Conservation (phyloP, 2,888 invertebrate species). For the Smittia aterrima region DNA sequence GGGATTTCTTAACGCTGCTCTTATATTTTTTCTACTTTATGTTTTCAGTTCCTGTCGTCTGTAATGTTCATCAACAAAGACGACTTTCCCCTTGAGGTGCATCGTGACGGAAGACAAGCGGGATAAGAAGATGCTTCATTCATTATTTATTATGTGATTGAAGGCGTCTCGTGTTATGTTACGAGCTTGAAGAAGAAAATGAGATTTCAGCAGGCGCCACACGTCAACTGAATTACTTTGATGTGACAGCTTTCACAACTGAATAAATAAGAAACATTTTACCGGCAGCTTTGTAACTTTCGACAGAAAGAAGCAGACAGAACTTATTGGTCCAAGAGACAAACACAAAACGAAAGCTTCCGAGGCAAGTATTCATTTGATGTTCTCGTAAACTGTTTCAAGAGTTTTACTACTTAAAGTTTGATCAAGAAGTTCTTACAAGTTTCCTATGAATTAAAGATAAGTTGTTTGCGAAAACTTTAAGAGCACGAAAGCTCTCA, state of each 20-base stretch:
- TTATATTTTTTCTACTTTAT: too few species aligned
- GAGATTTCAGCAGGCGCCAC: neutral
- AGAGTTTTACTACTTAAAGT: too few species aligned
- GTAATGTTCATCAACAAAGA: neutral
- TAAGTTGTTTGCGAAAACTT: too few species aligned
- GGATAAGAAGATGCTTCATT: neutral
- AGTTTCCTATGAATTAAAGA: too few species aligned
- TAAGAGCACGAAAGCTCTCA: too few species aligned
- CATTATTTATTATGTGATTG: conserved; percentile 9
- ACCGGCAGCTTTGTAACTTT: neutral
- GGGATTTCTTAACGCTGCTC: neutral
- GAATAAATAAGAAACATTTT: neutral
- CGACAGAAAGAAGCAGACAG: neutral
- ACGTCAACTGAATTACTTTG: neutral
- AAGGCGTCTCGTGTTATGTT: neutral
- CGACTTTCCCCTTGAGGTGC: neutral
- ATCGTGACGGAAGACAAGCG: neutral
- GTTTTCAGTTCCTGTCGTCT: too few species aligned
- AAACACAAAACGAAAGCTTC: too few species aligned
- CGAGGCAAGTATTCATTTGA: too few species aligned
- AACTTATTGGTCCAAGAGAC: too few species aligned
- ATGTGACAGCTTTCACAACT: neutral
- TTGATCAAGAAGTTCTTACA: too few species aligned
- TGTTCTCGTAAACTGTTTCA: too few species aligned
- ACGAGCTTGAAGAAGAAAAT: neutral